phyloP scores from a whole-genome alignment of 2,888 invertebrate species.

The Pheosia tremula region DNA sequence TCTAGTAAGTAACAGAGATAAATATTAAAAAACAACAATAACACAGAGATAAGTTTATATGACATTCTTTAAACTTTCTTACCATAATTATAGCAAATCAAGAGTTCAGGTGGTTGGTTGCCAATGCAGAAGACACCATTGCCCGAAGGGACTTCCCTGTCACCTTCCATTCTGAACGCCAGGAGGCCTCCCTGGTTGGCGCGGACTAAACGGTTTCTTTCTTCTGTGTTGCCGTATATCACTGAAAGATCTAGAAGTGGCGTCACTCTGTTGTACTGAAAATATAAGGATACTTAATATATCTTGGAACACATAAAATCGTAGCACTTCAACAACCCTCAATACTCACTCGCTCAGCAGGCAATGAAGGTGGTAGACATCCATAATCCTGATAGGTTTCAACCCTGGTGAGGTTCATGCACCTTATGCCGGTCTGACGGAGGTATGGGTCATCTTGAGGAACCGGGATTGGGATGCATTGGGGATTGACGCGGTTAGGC shows the following conservation, averaged over 20 bases:
- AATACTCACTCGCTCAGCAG: conserved; percentile 47
- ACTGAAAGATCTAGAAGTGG: conserved; percentile 46
- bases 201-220: conserved; percentile 29
- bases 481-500: conserved; percentile 40
- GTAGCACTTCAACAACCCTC: background rate
- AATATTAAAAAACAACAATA: too few species aligned
- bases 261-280: conserved; percentile 43
- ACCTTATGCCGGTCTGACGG: conserved; percentile 44
- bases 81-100: conserved; percentile 50
- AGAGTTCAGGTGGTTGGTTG: conserved; percentile 45
- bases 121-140: conserved; percentile 28
- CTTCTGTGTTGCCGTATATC: conserved; percentile 41
- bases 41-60: too few species aligned
- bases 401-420: conserved; percentile 54
- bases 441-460: conserved; percentile 52
- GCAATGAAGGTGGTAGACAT: conserved; percentile 45
- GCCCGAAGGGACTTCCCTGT: conserved; percentile 42
- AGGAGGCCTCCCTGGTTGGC: conserved; percentile 41
- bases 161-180: conserved; percentile 39
- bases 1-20: too few species aligned
- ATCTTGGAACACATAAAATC: background rate
- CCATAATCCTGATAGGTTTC: conserved; percentile 50
- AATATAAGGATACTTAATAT: background rate
- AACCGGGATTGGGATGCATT: conserved; percentile 49
- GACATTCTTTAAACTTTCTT: background rate